Conservation (phyloP, 2,797 vertebrate species). For the Hafferia zeledoni region DNA sequence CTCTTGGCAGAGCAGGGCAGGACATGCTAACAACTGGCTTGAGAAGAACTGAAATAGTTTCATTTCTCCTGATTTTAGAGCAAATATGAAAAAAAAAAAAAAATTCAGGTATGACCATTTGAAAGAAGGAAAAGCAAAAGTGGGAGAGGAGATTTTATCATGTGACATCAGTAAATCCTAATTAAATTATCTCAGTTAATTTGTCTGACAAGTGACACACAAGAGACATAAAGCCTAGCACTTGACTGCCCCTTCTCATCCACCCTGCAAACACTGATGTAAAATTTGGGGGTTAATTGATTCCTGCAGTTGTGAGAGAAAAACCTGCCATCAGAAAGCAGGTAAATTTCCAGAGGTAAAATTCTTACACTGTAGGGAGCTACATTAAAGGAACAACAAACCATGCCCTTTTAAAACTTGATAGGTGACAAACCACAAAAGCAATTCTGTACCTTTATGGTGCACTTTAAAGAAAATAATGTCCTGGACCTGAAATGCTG, state of each 20-base stretch:
- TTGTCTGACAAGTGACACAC: neutral
- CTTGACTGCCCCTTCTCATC: neutral
- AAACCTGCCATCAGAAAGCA: neutral
- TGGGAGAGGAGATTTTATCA: neutral
- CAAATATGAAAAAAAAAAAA: neutral
- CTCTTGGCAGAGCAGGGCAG: neutral
- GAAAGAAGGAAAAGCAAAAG: neutral
- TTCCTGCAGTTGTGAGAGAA: neutral
- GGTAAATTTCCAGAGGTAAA: constrained; percentile 4
- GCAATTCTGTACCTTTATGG: neutral
- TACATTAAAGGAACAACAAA: neutral
- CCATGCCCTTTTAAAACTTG: neutral
- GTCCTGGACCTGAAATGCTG: neutral
- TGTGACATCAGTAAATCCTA: neutral
- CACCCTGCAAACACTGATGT: neutral
- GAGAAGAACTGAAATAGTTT: neutral
- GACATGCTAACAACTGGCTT: neutral
- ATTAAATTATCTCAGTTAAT: neutral
- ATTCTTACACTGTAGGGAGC: neutral
- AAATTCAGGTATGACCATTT: neutral
- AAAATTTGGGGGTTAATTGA: neutral
- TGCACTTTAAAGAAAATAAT: neutral
- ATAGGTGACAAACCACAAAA: neutral
- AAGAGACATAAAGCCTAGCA: neutral
- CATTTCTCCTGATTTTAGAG: neutral